Percentiles rank a stretch among this genome's conserved stretches.
Evolutionary conservation across 92 coral and sea anemone genomes (phyloP).

Genomic region (Micromussa lordhowensis): DNA sequence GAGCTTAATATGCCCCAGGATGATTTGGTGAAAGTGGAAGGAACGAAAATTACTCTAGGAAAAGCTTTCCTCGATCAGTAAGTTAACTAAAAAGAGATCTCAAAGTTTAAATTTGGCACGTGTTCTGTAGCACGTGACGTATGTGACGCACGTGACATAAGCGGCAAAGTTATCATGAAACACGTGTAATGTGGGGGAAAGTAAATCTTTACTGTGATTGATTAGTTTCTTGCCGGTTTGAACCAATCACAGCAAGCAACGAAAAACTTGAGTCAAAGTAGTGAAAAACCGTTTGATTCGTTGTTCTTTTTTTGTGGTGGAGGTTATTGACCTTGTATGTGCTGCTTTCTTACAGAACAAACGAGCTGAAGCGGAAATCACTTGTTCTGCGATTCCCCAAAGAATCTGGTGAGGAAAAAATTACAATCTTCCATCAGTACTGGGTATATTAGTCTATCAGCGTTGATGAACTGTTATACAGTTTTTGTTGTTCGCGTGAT

Average conservation of each 20-base stretch:
- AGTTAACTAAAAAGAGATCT: conserved; percentile 34
- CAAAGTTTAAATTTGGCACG: too few relatives aligned
- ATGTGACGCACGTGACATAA: too few relatives aligned
- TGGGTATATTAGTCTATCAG: not conserved
- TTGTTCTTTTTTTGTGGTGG: not conserved
- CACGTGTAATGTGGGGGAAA: not conserved
- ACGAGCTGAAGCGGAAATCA: conserved; percentile 93
- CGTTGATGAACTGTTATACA: not conserved
- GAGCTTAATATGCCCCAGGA: conserved; percentile 99
- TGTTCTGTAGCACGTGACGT: too few relatives aligned
- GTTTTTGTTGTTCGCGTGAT: not conserved
- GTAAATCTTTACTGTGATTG: not conserved
- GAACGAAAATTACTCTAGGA: conserved; percentile 98
- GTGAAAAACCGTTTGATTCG: not conserved
- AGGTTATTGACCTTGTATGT: not conserved
- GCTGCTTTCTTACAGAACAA: conserved; percentile 70
- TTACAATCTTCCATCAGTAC: not conserved
- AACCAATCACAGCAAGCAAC: not conserved
- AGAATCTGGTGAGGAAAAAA: conserved; percentile 80
- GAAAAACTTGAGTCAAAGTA: too few relatives aligned
- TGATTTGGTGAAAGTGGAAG: conserved; percentile 97
- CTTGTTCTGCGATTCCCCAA: conserved; percentile 96
- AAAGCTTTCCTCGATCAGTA: conserved; percentile 96
- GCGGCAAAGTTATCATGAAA: not conserved
- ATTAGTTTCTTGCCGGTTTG: not conserved